phyloP scores from a whole-genome alignment of 2,113 vertebrate species.

The Rostratula benghalensis region DNA sequence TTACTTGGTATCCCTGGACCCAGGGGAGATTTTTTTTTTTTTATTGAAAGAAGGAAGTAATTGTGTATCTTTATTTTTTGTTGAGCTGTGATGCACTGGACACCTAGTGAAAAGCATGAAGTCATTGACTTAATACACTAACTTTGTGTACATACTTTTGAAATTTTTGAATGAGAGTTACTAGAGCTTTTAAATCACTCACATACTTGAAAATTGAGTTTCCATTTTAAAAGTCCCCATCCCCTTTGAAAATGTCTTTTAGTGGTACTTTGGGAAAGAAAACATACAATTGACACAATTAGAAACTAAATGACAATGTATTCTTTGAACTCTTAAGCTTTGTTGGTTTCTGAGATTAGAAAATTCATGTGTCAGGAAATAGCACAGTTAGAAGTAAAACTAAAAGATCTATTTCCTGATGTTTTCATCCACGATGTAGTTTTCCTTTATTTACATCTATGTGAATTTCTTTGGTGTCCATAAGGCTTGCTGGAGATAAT shows the following conservation, averaged over 20 bases:
- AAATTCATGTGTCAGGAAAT: not conserved
- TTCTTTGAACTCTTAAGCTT: not conserved
- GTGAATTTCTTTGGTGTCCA: not conserved
- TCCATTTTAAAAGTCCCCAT: not conserved
- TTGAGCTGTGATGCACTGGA: not conserved
- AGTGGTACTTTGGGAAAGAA: not conserved
- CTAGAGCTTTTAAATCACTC: not conserved
- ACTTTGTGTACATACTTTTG: accelerated
- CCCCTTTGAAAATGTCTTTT: not conserved
- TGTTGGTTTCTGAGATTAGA: not conserved
- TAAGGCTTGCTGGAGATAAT: not conserved
- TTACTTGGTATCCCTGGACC: not conserved
- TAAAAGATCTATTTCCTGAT: not conserved
- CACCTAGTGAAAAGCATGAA: not conserved
- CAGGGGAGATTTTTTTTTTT: not conserved
- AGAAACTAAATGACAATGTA: not conserved
- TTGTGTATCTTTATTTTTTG: not conserved
- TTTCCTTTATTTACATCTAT: not conserved
- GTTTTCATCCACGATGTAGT: not conserved
- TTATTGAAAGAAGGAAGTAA: not conserved
- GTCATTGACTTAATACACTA: not conserved
- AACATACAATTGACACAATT: not conserved
- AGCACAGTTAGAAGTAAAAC: not conserved
- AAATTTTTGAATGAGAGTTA: not conserved
- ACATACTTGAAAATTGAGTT: not conserved